Evolutionary conservation across 2,888 invertebrate species (phyloP).

Genomic region (Dynastes hyllus): DNA sequence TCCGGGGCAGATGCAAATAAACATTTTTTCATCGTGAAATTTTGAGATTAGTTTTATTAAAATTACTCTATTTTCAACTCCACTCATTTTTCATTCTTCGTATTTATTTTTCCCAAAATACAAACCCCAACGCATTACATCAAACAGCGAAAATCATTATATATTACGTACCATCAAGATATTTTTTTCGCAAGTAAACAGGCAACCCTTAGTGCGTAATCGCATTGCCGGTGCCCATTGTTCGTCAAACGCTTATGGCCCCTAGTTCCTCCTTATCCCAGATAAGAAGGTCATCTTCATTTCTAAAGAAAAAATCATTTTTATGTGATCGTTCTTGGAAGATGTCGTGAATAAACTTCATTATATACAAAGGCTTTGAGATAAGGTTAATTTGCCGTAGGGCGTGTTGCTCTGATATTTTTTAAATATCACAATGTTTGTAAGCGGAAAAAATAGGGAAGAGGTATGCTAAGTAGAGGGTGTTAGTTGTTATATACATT

Average conservation of each 20-base stretch:
- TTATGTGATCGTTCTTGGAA: background rate
- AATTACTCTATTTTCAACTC: too few species aligned
- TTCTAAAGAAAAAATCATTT: slow-evolving; percentile 10
- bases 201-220: slow-evolving; percentile 2
- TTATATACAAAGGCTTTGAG: slow-evolving; percentile 7
- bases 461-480: too few species aligned
- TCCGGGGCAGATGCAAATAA: too few species aligned
- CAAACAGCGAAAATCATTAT: too few species aligned
- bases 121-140: too few species aligned
- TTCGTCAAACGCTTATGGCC: background rate
- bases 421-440: background rate
- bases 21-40: too few species aligned
- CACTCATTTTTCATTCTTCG: too few species aligned
- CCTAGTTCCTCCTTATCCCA: background rate
- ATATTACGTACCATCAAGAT: background rate
- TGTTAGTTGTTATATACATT: too few species aligned
- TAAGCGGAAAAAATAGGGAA: too few species aligned
- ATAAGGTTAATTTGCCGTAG: slow-evolving; percentile 6
- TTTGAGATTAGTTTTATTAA: too few species aligned
- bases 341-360: slow-evolving; percentile 3
- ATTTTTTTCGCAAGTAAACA: background rate
- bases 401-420: background rate
- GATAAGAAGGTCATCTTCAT: slow-evolving; percentile 6
- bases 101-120: too few species aligned
- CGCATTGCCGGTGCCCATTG: background rate